Evolutionary conservation across 2,888 invertebrate species (phyloP).

Genomic region (Athalia cordata): DNA sequence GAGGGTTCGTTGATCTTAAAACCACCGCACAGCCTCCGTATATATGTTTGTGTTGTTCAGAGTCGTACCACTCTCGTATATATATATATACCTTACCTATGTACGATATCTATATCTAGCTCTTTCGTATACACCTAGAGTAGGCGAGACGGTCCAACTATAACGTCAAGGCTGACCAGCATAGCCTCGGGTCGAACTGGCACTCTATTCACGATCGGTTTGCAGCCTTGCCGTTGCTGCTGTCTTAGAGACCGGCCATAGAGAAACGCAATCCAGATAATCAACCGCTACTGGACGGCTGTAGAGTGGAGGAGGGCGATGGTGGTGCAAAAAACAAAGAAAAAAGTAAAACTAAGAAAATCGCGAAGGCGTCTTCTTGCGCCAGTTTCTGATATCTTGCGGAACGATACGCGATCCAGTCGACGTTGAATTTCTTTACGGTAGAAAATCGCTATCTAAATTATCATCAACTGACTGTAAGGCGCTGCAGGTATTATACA

Average conservation of each 20-base stretch:
- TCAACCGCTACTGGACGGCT: slow-evolving; percentile 41
- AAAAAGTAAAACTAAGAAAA: background rate
- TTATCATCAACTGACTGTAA: too few species aligned
- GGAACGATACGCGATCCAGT: background rate
- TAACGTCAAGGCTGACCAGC: background rate
- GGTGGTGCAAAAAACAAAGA: slow-evolving; percentile 17
- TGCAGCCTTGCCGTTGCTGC: slow-evolving; percentile 17
- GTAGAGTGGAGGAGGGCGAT: slow-evolving; percentile 14
- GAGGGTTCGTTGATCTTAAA: slow-evolving; percentile 34
- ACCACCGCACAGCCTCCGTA: slow-evolving; percentile 23
- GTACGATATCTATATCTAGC: background rate
- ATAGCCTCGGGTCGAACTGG: background rate
- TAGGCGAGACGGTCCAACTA: background rate
- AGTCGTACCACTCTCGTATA: too few species aligned
- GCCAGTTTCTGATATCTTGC: background rate
- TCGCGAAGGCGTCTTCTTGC: background rate
- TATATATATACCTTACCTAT: background rate
- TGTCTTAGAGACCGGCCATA: background rate
- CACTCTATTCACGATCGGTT: slow-evolving; percentile 20
- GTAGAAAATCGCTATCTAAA: too few species aligned
- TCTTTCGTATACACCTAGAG: slow-evolving; percentile 7
- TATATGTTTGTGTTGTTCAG: background rate
- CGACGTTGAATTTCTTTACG: background rate
- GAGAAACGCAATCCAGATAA: slow-evolving; percentile 38
- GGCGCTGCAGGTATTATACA: too few species aligned